A percentile compares a stretch with the other conserved stretches of the same genome.
These are phyloP conservation scores for Coecobrya sp. DNA, from an alignment of 2,888 invertebrate genomes.

Conservation along the genomic window DNA sequence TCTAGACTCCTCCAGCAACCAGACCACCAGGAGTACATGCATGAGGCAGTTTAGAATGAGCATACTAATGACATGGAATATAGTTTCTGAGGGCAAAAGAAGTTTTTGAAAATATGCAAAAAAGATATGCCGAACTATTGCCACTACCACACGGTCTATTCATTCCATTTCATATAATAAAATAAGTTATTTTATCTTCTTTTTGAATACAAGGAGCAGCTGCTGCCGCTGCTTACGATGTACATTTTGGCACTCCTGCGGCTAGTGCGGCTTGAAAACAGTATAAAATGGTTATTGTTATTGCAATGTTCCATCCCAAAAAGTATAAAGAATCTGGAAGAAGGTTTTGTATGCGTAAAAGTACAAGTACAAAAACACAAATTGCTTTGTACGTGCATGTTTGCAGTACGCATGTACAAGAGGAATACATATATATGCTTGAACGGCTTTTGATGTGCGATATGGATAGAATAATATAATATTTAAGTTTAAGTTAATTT, in stretches of 20 bases:
- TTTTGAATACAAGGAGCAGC: not conserved
- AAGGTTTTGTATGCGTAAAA: not conserved
- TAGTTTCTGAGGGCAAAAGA: constrained; percentile 64
- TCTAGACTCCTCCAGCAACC: not conserved
- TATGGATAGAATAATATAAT: no score
- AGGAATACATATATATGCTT: no score
- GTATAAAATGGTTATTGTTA: constrained; percentile 72
- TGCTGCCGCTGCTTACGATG: not conserved
- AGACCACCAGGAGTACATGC: not conserved
- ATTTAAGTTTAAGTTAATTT: no score
- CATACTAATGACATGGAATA: not conserved
- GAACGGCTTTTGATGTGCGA: no score
- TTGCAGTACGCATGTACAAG: no score
- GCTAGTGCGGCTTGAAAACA: constrained; percentile 59
- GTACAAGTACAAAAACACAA: not conserved
- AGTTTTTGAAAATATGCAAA: constrained; percentile 34
- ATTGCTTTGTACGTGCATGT: not conserved
- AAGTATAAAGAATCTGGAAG: not conserved
- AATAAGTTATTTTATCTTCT: constrained; percentile 33
- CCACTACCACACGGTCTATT: not conserved
- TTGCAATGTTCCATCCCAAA: constrained; percentile 11
- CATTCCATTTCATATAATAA: constrained; percentile 45
- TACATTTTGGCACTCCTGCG: constrained; percentile 56
- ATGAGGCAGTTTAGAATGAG: not conserved
- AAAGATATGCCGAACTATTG: not conserved